Base-by-base conservation (phyloP, 2,888 invertebrate species). In the Synanthedon tipuliformis region DNA sequence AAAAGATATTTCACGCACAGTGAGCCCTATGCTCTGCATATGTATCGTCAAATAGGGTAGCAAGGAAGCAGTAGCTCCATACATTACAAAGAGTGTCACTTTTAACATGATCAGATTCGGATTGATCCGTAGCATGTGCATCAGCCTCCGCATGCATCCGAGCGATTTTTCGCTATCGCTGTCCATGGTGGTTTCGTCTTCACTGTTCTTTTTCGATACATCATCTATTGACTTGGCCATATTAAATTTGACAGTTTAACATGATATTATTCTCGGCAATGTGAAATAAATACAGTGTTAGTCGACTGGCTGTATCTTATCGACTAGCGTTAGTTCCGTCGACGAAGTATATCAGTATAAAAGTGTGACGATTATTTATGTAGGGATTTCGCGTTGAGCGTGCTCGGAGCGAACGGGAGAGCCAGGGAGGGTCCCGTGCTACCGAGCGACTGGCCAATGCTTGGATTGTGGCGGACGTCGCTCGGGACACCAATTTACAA, bases 21-120 rank as follows among this genome's bases (percentile, higher is more conserved):
- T 93, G 55, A 96, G 88, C 56, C 96, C 96, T 72, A 96, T 92
- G 69, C 94, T 92, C 80, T 94, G 94, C 96, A 96, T 96, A 83
- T 95, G 96, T 61, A 96, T 93, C 2, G 95, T 94, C 68, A 96
- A 82, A 76, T 95, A 96, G 0, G 96, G 96, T 55, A 96, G 81
- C 52, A 96, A 88, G 7, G 94, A 94, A 52, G 95, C 94, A 41
- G 94, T 93, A 52, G 94, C 95, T 75, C 95, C 94, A 72, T 94
- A 94, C 90, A 94, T 92, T 64, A 94, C 92, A 76, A 95, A 95
- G 10, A 95, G 83, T 40, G 94, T 93, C 65, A 94, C 88, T 89
- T 95, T 95, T 66, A 95, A 80, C 91, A 94, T 93, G 59, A 95
- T 88, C 65, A 94, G 83, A 78, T 94, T 93, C 52, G 92, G 92